A percentile compares a stretch with the other conserved stretches of the same genome.
Conservation (phyloP, 2,113 vertebrate species). For the Paedocypris sp. region DNA sequence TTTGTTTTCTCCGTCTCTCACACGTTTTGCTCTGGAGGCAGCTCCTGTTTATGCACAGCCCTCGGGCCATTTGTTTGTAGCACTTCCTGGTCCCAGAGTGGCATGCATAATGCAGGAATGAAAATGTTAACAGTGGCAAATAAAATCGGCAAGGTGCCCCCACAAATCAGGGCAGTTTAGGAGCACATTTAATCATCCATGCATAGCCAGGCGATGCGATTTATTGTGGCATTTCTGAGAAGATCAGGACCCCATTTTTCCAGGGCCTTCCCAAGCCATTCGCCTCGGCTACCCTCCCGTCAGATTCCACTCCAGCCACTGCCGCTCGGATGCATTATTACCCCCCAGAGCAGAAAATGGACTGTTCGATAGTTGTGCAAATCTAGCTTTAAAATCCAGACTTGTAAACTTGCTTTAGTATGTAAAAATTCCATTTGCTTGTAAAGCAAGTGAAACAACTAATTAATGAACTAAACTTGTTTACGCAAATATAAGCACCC, state of each 20-base stretch:
- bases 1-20: constrained; percentile 19
- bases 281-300: constrained; percentile 33
- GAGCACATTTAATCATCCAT: constrained; percentile 66
- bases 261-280: constrained; percentile 28
- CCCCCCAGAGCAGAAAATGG: too few species aligned
- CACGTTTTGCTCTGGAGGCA: constrained; percentile 40
- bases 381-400: too few species aligned
- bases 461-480: too few species aligned
- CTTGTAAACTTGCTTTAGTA: too few species aligned
- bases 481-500: too few species aligned
- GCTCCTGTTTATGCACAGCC: constrained; percentile 57
- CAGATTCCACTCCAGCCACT: constrained; percentile 17
- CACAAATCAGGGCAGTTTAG: constrained; percentile 71
- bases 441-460: too few species aligned
- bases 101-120: constrained; percentile 69
- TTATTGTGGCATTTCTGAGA: constrained; percentile 71
- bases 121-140: constrained; percentile 76
- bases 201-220: constrained; percentile 57
- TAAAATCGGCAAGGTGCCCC: constrained; percentile 72
- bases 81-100: constrained; percentile 62
- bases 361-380: too few species aligned
- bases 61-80: constrained; percentile 68
- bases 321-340: too few species aligned
- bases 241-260: constrained; percentile 64
- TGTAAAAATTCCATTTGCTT: too few species aligned